Conservation (phyloP, 1,140 invertebrate genomes). For the Metopolophium dirhodum region DNA sequence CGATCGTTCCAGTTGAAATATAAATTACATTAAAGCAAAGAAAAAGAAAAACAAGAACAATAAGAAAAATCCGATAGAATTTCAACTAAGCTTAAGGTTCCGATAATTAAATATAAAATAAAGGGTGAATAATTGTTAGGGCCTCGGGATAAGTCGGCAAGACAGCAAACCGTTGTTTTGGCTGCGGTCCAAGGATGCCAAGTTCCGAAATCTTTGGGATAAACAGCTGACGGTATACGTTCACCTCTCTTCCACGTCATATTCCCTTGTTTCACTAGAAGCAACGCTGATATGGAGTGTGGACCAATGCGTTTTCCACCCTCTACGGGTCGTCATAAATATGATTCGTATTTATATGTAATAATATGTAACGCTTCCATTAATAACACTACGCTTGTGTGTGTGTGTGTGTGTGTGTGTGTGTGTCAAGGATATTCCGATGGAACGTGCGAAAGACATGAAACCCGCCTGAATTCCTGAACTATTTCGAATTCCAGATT, state of each 20-base stretch:
- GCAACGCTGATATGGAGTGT: neutral
- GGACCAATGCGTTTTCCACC: neutral
- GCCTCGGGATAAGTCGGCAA: neutral
- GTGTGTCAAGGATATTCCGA: neutral
- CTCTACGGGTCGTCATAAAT: neutral
- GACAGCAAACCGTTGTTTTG: conserved; percentile 13
- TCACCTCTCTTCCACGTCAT: neutral
- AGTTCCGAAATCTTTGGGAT: neutral
- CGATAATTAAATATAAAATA: conserved; percentile 50
- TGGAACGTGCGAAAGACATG: neutral
- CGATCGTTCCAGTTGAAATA: neutral
- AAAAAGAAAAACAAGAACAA: neutral
- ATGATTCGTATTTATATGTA: conserved; percentile 5
- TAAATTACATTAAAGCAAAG: conserved; percentile 1
- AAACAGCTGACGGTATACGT: conserved; percentile 17
- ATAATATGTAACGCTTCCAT: conserved; percentile 31
- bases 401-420: too few species aligned
- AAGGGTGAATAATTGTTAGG: conserved; percentile 22
- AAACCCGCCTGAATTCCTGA: neutral
- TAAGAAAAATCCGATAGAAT: neutral
- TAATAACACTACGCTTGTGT: neutral
- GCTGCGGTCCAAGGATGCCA: neutral
- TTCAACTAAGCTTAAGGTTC: conserved; percentile 3
- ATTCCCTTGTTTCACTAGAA: neutral
- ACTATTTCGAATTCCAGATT: neutral